phyloP scores from a whole-genome alignment of 2,888 invertebrate species.

The Drosophila ochracea region DNA sequence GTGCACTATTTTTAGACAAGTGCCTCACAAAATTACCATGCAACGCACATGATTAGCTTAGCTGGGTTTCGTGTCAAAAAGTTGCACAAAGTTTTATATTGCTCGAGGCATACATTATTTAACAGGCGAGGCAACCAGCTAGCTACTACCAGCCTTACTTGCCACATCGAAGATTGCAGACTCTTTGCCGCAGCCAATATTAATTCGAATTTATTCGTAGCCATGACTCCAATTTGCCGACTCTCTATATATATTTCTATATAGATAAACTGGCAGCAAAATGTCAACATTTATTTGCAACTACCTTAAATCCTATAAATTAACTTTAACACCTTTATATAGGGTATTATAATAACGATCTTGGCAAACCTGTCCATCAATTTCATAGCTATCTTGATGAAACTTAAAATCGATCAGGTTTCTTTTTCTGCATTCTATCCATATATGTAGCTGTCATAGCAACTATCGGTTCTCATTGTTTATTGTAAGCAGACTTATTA shows the following conservation, averaged over 20 bases:
- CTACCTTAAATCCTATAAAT: neutral
- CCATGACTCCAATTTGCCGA: neutral
- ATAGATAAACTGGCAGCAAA: neutral
- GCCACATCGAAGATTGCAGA: neutral
- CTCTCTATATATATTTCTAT: neutral
- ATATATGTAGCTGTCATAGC: neutral
- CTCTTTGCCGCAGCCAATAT: neutral
- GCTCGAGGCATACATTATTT: neutral
- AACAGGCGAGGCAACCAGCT: neutral
- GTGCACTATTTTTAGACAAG: constrained; percentile 6
- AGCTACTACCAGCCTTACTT: neutral
- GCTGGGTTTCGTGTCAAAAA: neutral
- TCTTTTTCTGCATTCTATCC: no score
- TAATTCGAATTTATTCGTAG: neutral
- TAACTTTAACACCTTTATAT: neutral
- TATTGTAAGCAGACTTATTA: neutral
- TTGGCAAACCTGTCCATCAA: neutral
- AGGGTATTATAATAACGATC: neutral
- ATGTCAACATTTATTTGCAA: neutral
- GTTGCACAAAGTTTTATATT: neutral
- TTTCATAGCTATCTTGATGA: neutral
- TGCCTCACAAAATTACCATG: neutral
- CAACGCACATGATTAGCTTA: constrained; percentile 9
- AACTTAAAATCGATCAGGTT: neutral
- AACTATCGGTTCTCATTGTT: neutral